Evolutionary conservation across 2,797 vertebrate species (phyloP).

Genomic region (Macropus fuliginosus): DNA sequence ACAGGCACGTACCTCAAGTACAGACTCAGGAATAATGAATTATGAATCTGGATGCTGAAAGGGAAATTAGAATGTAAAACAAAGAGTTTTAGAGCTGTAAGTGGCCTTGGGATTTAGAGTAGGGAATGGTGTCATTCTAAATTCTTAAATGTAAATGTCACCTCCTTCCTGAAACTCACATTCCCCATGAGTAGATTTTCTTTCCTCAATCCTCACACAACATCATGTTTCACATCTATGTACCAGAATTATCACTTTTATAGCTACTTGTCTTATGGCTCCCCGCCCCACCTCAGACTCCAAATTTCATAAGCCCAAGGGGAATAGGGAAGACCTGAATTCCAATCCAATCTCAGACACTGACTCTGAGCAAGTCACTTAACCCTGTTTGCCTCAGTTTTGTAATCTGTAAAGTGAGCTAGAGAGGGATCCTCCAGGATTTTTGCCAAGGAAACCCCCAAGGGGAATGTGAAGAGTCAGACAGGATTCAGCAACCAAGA

Average conservation of each 20-base stretch:
- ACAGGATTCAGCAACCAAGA: not conserved
- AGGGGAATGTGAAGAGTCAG: not conserved
- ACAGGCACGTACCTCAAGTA: not conserved
- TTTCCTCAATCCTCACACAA: not conserved
- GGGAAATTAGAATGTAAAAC: not conserved
- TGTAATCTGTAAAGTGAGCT: not conserved
- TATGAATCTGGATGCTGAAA: not conserved
- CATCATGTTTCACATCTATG: not conserved
- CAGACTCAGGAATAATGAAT: not conserved
- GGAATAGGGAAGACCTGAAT: not conserved
- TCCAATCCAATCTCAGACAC: not conserved
- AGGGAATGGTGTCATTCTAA: not conserved
- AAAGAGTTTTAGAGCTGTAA: not conserved
- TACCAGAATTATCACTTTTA: not conserved
- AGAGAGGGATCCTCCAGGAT: not conserved
- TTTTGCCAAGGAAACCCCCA: not conserved
- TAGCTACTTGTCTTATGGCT: not conserved
- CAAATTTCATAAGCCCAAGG: not conserved
- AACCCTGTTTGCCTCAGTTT: not conserved
- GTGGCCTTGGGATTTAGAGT: not conserved
- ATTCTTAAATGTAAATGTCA: not conserved
- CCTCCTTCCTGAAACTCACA: not conserved
- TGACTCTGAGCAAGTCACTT: not conserved
- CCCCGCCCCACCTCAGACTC: not conserved
- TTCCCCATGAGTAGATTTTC: not conserved